Conservation (phyloP, 2,797 vertebrate species). For the Gallirallus australis region DNA sequence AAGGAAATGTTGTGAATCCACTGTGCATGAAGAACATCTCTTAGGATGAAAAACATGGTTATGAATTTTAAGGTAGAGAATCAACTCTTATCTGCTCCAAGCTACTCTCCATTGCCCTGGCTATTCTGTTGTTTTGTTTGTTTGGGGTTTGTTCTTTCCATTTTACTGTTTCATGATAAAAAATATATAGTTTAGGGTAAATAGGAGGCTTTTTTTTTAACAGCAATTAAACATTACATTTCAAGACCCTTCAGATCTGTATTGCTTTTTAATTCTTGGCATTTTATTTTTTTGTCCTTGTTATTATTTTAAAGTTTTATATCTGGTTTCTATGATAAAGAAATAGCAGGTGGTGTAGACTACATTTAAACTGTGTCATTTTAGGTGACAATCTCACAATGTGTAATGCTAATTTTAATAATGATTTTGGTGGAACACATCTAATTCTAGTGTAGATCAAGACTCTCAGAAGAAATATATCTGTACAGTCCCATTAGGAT, state of each 20-base stretch:
- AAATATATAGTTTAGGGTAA: background rate
- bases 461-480: conserved; percentile 20
- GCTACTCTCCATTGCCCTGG: background rate
- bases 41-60: background rate
- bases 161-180: background rate
- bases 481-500: conserved; percentile 41
- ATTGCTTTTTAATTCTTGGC: background rate
- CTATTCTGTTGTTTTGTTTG: background rate
- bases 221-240: background rate
- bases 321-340: background rate
- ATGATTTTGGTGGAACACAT: background rate
- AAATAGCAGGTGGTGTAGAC: background rate
- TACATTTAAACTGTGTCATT: background rate
- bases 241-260: background rate
- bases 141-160: background rate
- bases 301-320: background rate
- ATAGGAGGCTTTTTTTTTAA: background rate
- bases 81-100: background rate
- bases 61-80: conserved; percentile 8
- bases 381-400: background rate
- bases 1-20: background rate
- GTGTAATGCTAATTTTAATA: conserved; percentile 36
- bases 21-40: background rate
- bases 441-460: background rate
- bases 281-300: background rate